Evolutionary conservation across 2,888 invertebrate genomes (phyloP), one percentile per base, ranked within the genome.

Genomic region (Lithophane socia): DNA sequence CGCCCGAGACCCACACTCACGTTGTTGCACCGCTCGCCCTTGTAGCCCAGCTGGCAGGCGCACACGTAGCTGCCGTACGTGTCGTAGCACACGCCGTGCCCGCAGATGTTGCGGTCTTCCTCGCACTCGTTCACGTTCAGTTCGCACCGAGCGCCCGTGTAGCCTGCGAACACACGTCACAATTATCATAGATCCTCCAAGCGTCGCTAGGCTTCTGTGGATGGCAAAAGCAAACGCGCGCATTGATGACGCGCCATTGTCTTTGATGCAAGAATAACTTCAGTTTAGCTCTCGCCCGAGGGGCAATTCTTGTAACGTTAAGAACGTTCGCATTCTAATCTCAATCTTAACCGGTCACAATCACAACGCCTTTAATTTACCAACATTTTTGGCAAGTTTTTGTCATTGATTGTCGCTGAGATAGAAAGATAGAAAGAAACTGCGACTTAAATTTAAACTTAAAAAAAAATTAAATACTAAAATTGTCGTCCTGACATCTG

Each of bases 21-120:
- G 92, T 96, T 95, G 90, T 98, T 98, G 92, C 99, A 99, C 83
- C 98, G 97, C 80, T 97, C 97, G 47, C 99, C 99, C 75, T 97
- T 98, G 95, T 98, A 99, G n/a, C 98, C 98, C 18, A 97, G 96
- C 74, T 97, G 97, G 93, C 99, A 99, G 89, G 98, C 98, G 92
- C 99, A 99, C 86, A 98, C 95, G 92, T 93, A 99, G 71, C 98
- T 97, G 21, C 98, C 98, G 93, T 98, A 98, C 75, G 98, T 98
- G 94, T 98, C 98, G 93, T 98, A 98, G 94, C 99, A 99, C 65
- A 97, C 97, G 47, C 98, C 98, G 84, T 97, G 97, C 87, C 98
- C 98, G 24, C 98, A 98, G 58, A 94, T 89, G 81, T 80, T 89
- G 85, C 96, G 95, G 82, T 97, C 97, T 84, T 97, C 96, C 72